A percentile compares a stretch with the other conserved stretches of the same genome.
Conservation (phyloP, 2,113 vertebrate species). For the Macroglossus sobrinus region DNA sequence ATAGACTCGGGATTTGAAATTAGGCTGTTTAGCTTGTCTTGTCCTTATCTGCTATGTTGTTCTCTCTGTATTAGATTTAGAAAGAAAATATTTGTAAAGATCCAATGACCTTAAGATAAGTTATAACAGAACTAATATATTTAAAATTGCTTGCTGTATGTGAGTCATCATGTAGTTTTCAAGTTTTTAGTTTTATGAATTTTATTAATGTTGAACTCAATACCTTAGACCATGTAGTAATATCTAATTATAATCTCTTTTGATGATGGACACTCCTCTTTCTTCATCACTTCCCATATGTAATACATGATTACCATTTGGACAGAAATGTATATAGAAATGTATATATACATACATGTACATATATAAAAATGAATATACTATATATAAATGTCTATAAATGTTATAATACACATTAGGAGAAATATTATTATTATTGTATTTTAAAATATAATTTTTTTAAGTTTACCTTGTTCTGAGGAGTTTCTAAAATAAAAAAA, state of each 20-base stretch:
- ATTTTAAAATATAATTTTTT: background rate
- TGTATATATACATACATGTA: background rate
- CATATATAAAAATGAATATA: background rate
- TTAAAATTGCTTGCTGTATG: background rate
- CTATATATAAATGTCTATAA: background rate
- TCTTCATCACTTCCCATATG: background rate
- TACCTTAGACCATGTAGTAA: background rate
- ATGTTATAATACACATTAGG: background rate
- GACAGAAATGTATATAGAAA: background rate
- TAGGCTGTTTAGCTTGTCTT: background rate
- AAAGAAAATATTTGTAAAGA: background rate
- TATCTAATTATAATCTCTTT: background rate
- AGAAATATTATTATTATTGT: background rate
- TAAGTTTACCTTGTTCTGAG: background rate
- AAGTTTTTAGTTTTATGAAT: background rate
- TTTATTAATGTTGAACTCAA: background rate
- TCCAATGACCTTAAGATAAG: background rate
- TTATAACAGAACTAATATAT: background rate
- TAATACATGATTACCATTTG: background rate
- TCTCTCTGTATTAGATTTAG: background rate
- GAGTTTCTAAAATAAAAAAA: background rate
- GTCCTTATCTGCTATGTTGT: background rate
- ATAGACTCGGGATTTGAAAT: background rate
- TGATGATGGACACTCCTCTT: background rate
- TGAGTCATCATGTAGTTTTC: background rate